Evolutionary conservation across 2,888 invertebrate species (phyloP).

Genomic region (Pristionchus japonicus): DNA sequence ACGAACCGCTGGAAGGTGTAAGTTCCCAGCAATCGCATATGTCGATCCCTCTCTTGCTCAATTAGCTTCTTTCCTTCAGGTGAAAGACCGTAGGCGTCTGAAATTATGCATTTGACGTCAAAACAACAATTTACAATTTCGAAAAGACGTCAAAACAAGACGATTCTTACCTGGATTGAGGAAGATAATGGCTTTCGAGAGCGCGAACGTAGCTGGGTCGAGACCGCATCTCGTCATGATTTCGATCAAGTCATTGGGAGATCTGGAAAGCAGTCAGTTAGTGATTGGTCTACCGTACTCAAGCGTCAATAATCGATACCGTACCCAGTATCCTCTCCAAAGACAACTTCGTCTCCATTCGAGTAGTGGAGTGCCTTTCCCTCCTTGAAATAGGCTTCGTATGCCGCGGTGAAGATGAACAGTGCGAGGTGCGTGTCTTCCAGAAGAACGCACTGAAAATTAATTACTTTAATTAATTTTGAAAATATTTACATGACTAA

Average conservation of each 20-base stretch:
- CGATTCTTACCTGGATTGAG: constrained; percentile 23
- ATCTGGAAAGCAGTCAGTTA: constrained; percentile 6
- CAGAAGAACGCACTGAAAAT: constrained; percentile 30
- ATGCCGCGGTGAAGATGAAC: constrained; percentile 11
- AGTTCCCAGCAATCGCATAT: not conserved
- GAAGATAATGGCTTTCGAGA: constrained; percentile 18
- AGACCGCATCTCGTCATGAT: not conserved
- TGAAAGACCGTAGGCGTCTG: constrained; percentile 25
- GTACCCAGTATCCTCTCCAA: constrained; percentile 29
- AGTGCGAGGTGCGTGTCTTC: constrained; percentile 22
- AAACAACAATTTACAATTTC: not conserved
- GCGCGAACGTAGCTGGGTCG: constrained; percentile 16
- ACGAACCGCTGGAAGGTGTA: constrained; percentile 16
- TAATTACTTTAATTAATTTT: not conserved
- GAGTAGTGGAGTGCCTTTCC: constrained; percentile 1
- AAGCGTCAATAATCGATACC: not conserved
- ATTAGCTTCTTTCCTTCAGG: not conserved
- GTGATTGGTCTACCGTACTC: not conserved
- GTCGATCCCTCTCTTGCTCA: not conserved
- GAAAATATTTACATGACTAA: not conserved
- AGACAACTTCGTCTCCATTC: not conserved
- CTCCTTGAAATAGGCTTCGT: constrained; percentile 30
- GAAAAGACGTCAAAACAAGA: not conserved
- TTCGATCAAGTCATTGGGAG: constrained; percentile 21
- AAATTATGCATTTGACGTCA: not conserved